Conservation (phyloP, 2,113 vertebrate species). For the Cyprinus carpio region DNA sequence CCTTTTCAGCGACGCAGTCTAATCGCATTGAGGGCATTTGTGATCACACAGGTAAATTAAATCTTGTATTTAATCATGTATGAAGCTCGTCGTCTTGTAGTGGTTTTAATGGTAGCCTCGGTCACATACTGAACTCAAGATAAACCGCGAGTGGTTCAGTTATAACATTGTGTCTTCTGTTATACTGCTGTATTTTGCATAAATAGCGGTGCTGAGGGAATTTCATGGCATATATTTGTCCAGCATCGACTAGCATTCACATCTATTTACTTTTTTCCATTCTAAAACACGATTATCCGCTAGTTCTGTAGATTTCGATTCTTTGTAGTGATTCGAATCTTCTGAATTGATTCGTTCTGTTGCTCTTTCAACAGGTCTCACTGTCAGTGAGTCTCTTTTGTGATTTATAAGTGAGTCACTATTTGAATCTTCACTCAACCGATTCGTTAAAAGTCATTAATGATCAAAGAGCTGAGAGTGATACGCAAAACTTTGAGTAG, state of each 20-base stretch:
- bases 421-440: background rate
- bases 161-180: background rate
- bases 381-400: background rate
- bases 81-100: background rate
- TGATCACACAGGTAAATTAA: conserved; percentile 24
- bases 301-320: background rate
- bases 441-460: background rate
- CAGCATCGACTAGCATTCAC: background rate
- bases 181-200: background rate
- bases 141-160: too few species aligned
- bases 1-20: background rate
- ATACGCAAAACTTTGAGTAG: background rate
- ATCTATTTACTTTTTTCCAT: background rate
- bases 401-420: background rate
- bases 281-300: background rate
- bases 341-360: background rate
- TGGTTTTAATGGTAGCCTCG: background rate
- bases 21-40: background rate
- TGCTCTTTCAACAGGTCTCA: background rate
- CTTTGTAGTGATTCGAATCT: conserved; percentile 8
- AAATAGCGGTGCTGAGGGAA: background rate
- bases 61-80: background rate
- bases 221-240: background rate
- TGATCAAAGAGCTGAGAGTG: background rate
- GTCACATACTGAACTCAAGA: background rate